These are phyloP conservation scores for Tanaodytes sp. DNA, from an alignment of 2,888 invertebrate genomes.

Conservation along the genomic window DNA sequence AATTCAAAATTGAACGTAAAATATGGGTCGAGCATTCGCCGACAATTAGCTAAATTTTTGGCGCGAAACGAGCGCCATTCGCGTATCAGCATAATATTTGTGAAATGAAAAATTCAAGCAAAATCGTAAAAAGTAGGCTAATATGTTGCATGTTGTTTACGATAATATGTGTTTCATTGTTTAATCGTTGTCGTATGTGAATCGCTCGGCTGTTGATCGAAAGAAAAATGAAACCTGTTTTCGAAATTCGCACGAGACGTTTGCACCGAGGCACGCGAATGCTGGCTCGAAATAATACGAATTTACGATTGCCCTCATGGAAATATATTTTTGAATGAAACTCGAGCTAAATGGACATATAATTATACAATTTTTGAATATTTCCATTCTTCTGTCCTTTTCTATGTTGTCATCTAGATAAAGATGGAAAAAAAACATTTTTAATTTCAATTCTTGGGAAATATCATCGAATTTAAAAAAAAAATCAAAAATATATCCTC, in stretches of 20 bases:
- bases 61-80: slow-evolving; percentile 6
- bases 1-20: too few relatives aligned
- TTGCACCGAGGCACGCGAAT: slow-evolving; percentile 29
- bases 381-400: too few relatives aligned
- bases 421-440: too few relatives aligned
- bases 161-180: slow-evolving; percentile 72
- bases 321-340: too few relatives aligned
- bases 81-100: slow-evolving; percentile 21
- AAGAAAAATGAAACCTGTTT: slow-evolving; percentile 5
- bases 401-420: too few relatives aligned
- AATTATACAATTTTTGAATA: too few relatives aligned
- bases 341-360: too few relatives aligned
- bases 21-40: slow-evolving; percentile 45
- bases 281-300: slow-evolving; percentile 17
- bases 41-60: slow-evolving; percentile 38
- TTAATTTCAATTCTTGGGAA: too few relatives aligned
- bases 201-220: slow-evolving; percentile 53
- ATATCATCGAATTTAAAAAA: too few relatives aligned
- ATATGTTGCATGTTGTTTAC: slow-evolving; percentile 73
- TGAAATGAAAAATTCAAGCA: slow-evolving; percentile 44
- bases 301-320: too few relatives aligned
- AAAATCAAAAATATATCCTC: too few relatives aligned
- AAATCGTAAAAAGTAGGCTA: slow-evolving; percentile 70
- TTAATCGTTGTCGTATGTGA: slow-evolving; percentile 69
- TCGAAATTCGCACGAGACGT: slow-evolving; percentile 31